Evolutionary conservation across 1,140 invertebrate species (phyloP).

Genomic region (Anoplolepis gracilipes): DNA sequence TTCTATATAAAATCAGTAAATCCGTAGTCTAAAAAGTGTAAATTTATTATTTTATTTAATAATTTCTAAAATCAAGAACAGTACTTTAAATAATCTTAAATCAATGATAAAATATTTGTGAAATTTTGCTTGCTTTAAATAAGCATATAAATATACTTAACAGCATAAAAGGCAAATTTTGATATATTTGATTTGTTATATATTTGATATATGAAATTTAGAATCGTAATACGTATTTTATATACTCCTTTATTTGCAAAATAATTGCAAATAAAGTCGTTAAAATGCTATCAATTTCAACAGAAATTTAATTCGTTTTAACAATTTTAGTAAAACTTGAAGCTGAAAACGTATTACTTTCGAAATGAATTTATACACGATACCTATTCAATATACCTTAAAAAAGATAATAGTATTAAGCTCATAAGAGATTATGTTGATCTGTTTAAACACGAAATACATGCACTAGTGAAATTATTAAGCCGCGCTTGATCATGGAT

Average conservation of each 20-base stretch:
- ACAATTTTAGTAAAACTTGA: not conserved
- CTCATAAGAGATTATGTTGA: not conserved
- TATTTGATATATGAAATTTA: slow-evolving; percentile 6
- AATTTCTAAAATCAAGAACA: not conserved
- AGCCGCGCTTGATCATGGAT: not conserved
- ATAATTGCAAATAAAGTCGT: not conserved
- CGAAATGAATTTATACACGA: slow-evolving; percentile 2
- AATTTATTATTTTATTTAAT: not conserved
- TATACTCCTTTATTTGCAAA: slow-evolving; percentile 8
- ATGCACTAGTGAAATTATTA: not conserved
- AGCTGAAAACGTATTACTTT: not conserved
- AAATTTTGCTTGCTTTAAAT: not conserved
- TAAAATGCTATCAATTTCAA: slow-evolving; percentile 15
- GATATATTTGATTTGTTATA: not conserved
- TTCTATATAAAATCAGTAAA: not conserved
- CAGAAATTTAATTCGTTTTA: not conserved
- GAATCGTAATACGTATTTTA: not conserved
- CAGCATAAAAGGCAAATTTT: not conserved
- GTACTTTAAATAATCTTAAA: not conserved
- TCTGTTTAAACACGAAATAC: not conserved
- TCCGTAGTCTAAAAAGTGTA: too few species aligned
- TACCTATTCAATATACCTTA: not conserved
- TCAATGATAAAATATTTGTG: not conserved
- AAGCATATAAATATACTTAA: not conserved
- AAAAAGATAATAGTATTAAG: not conserved